Conservation (phyloP, 2,888 invertebrate species). For the Tenthredo amoena region DNA sequence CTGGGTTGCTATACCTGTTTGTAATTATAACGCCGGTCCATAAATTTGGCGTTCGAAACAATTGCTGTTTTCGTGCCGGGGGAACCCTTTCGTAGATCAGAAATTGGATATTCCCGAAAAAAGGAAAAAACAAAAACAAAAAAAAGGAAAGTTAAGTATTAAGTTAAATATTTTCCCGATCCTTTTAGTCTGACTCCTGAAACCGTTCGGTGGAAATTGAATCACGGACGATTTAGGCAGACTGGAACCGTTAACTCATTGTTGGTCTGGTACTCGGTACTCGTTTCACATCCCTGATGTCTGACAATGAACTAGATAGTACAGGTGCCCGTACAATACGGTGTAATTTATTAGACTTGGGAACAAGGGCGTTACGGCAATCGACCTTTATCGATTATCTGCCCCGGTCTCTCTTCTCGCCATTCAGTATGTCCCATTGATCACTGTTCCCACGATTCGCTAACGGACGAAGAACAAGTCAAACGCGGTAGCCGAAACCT, state of each 20-base stretch:
- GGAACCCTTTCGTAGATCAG: neutral
- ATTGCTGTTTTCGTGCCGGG: neutral
- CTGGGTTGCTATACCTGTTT: slow-evolving; percentile 28
- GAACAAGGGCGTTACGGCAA: slow-evolving; percentile 31
- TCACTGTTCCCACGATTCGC: slow-evolving; percentile 2
- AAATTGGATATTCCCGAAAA: neutral
- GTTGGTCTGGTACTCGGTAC: slow-evolving; percentile 15
- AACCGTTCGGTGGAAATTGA: neutral
- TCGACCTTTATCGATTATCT: slow-evolving; percentile 46
- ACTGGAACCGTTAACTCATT: neutral
- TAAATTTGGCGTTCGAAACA: slow-evolving; percentile 12
- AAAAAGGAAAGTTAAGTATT: no score
- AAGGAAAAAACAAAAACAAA: no score
- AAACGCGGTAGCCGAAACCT: slow-evolving; percentile 32
- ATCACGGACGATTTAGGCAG: neutral
- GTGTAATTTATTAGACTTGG: slow-evolving; percentile 40
- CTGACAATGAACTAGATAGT: slow-evolving; percentile 28
- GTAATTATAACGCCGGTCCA: slow-evolving; percentile 7
- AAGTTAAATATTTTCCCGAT: no score
- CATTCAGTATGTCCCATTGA: slow-evolving; percentile 16
- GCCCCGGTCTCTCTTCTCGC: slow-evolving; percentile 13
- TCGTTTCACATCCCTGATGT: slow-evolving; percentile 18
- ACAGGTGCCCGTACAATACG: slow-evolving; percentile 21
- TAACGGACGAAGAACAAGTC: slow-evolving; percentile 32
- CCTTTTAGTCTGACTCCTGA: neutral